Percentiles rank a stretch among this genome's conserved stretches.
These are phyloP conservation scores for Stegodyphus mimosarum DNA, from an alignment of 1,140 invertebrate genomes.

Conservation along the genomic window DNA sequence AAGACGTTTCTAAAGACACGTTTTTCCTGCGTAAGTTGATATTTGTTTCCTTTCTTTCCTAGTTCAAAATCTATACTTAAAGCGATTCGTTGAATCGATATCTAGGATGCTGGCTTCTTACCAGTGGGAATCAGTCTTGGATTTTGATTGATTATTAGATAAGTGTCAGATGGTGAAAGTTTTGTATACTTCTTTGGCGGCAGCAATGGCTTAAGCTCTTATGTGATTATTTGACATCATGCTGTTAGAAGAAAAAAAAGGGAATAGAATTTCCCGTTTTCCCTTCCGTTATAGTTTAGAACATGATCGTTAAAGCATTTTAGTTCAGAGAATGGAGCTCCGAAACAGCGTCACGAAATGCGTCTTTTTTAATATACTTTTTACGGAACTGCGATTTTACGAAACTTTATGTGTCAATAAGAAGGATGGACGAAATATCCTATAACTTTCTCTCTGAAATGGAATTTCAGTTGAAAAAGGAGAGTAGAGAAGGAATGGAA, in stretches of 20 bases:
- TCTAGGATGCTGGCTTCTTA: background rate
- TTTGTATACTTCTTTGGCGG: background rate
- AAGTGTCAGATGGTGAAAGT: constrained; percentile 5
- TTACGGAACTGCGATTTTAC: background rate
- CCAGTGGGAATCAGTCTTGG: background rate
- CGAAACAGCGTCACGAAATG: background rate
- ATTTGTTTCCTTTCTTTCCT: background rate
- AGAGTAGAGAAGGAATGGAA: too few relatives aligned
- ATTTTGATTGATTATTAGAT: constrained; percentile 11
- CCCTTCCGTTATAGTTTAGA: background rate
- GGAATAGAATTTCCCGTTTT: background rate
- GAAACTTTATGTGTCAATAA: background rate
- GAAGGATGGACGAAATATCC: background rate
- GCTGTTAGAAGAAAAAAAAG: background rate
- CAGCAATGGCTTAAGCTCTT: background rate
- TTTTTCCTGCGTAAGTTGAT: background rate
- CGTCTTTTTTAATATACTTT: background rate
- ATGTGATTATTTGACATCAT: constrained; percentile 3
- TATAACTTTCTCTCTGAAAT: background rate
- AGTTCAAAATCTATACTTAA: background rate
- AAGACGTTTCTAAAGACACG: background rate
- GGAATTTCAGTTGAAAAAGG: background rate
- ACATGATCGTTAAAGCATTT: constrained; percentile 12
- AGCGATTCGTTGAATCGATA: background rate
- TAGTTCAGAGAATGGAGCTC: background rate